Evolutionary conservation across 2,888 invertebrate genomes (phyloP).

Genomic region (Drosophila birchii): DNA sequence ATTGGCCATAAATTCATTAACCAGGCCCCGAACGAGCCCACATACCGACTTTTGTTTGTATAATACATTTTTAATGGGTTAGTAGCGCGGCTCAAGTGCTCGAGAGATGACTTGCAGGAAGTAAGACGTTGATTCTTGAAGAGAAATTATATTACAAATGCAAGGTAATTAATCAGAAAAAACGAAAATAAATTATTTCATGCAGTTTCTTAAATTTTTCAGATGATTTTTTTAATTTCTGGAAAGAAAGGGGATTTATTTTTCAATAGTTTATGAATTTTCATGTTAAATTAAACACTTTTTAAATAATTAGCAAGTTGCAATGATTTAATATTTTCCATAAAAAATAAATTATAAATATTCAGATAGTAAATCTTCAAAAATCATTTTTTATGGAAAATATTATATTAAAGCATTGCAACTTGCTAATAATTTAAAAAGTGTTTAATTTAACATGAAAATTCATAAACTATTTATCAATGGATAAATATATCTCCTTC

Average conservation of each 20-base stretch:
- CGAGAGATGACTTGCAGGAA: conserved; percentile 32
- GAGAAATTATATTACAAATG: not conserved
- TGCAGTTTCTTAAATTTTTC: not conserved
- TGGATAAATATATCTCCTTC: not conserved
- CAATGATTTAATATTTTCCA: not conserved
- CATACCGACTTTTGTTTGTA: conserved; percentile 32
- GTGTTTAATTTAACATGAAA: not conserved
- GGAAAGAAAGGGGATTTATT: not conserved
- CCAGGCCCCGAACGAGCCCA: conserved; percentile 33
- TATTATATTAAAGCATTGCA: too few relatives aligned
- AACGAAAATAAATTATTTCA: not conserved
- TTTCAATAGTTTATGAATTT: not conserved
- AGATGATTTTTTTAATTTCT: not conserved
- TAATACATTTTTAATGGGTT: conserved; percentile 43
- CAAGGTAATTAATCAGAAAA: not conserved
- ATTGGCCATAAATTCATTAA: conserved; percentile 64
- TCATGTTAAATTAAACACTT: not conserved
- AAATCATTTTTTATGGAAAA: not conserved
- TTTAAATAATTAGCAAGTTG: not conserved
- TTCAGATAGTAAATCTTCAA: not conserved
- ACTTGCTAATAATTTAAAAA: not conserved
- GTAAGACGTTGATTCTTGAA: conserved; percentile 1
- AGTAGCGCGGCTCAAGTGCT: conserved; percentile 33
- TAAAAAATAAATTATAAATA: not conserved
- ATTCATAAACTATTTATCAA: not conserved